Evolutionary conservation across 2,888 invertebrate genomes (phyloP), one percentile per base, ranked within the genome.

Genomic region (Lithodes maja): DNA sequence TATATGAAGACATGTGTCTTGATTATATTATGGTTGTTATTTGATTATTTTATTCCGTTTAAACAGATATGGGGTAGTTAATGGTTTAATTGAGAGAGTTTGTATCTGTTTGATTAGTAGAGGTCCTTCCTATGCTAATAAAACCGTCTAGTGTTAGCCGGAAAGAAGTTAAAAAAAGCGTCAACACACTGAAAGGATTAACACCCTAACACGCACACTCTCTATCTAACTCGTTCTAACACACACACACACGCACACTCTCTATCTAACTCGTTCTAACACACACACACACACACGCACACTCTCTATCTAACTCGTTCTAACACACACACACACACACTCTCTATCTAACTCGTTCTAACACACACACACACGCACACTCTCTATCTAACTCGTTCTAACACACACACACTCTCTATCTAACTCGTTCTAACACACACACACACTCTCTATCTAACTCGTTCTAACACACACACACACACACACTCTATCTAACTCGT

Each of bases 401-500:
- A 82, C 50, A 83, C 71, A 83, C 68, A 82, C 68, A 68, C 53
- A 82, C 17, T 17, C 68, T 61, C 68, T 15, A 1, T 61, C 68
- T 17, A n/a, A 82, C 54, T 17, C 9, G 61, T 3, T 15, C 54
- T 49, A 15, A 82, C 33, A 82, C 68, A 82, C 17, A 82, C 17
- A 61, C 50, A 33, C 33, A 33, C 33, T 33, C 33, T 33, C 33
- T 33, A 33, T 33, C 33, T 33, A 33, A 33, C 33, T 33, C 33
- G 33, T 33, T 33, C 33, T 33, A 33, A 54, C 77, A 50, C 15
- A 82, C 15, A 50, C 15, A 68, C n/a, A 82, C 12, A 74, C n/a
- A 61, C 50, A 83, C 71, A 83, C 68, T n/a, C n/a, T n/a, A n/a
- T n/a, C n/a, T n/a, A 82, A n/a, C n/a, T 61, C 55, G 9, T 17